A percentile compares a stretch with the other conserved stretches of the same genome.
These are phyloP conservation scores for Tragelaphus scriptus DNA, from an alignment of 2,113 vertebrate genomes.

Conservation along the genomic window DNA sequence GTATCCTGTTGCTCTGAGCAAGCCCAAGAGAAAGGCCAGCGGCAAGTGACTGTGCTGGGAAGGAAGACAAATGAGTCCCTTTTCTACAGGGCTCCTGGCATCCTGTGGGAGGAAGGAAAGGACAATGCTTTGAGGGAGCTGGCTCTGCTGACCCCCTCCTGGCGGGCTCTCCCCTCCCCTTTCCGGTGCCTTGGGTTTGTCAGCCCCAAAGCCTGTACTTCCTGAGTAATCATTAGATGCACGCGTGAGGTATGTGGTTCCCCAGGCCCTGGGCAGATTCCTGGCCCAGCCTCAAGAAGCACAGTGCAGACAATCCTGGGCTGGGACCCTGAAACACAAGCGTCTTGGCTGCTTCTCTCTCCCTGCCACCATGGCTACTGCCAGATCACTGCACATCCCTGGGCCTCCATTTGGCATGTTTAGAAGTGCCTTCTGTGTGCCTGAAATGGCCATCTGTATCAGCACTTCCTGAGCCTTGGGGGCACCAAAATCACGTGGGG, in stretches of 20 bases:
- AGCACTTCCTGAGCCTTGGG: neutral
- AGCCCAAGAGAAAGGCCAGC: conserved; percentile 58
- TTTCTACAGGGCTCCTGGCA: conserved; percentile 63
- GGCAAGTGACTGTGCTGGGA: conserved; percentile 55
- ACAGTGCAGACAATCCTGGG: neutral
- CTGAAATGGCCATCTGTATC: neutral
- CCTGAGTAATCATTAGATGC: conserved; percentile 53
- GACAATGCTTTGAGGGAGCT: conserved; percentile 60
- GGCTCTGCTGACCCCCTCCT: conserved; percentile 26
- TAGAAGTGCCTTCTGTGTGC: neutral
- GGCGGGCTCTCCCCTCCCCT: conserved; percentile 30
- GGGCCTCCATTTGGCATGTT: neutral
- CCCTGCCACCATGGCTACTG: neutral
- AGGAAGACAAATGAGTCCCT: conserved; percentile 62
- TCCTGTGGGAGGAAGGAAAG: conserved; percentile 70
- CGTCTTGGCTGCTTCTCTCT: neutral
- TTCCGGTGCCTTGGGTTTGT: conserved; percentile 19
- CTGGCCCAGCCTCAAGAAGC: conserved; percentile 41
- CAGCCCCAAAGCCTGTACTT: conserved; percentile 50
- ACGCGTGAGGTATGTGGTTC: conserved; percentile 29
- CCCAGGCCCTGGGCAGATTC: neutral
- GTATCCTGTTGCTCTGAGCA: conserved; percentile 66
- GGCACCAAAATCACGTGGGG: neutral
- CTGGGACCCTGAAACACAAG: neutral
- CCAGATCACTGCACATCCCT: neutral